These are phyloP conservation scores for Lethrus apterus DNA, from an alignment of 1,140 invertebrate species.

Conservation along the genomic window DNA sequence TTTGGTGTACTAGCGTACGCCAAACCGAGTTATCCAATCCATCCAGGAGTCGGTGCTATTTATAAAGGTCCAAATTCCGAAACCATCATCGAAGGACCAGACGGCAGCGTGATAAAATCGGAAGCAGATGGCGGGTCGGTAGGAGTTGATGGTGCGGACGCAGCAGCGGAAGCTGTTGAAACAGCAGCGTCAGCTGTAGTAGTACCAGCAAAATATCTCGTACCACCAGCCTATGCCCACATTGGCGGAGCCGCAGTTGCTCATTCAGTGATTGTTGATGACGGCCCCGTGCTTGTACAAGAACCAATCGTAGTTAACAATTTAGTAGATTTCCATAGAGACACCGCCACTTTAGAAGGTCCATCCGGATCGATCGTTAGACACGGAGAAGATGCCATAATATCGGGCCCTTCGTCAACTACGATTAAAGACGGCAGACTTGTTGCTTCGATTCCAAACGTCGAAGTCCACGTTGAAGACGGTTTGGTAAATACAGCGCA, in stretches of 20 bases:
- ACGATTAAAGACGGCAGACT: conserved; percentile 17
- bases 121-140: conserved; percentile 18
- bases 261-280: conserved; percentile 15
- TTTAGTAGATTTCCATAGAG: too few species aligned
- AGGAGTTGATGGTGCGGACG: conserved; percentile 3
- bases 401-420: conserved; percentile 23
- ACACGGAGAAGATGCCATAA: conserved; percentile 18
- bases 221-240: not conserved
- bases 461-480: not conserved
- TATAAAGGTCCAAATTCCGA: conserved; percentile 24
- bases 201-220: not conserved
- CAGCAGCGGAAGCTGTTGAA: not conserved
- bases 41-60: conserved; percentile 20
- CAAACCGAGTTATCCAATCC: conserved; percentile 16
- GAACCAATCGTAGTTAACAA: conserved; percentile 13
- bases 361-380: conserved; percentile 24
- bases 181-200: not conserved
- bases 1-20: not conserved
- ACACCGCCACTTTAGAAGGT: conserved; percentile 17
- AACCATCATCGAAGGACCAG: conserved; percentile 25
- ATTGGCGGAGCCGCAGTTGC: conserved; percentile 10
- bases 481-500: not conserved
- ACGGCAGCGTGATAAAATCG: conserved; percentile 21
- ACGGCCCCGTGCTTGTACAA: conserved; percentile 14
- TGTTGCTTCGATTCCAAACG: not conserved